Base-by-base conservation (phyloP, 2,113 vertebrate genomes). In the Oxygymnocypris stewartii region DNA sequence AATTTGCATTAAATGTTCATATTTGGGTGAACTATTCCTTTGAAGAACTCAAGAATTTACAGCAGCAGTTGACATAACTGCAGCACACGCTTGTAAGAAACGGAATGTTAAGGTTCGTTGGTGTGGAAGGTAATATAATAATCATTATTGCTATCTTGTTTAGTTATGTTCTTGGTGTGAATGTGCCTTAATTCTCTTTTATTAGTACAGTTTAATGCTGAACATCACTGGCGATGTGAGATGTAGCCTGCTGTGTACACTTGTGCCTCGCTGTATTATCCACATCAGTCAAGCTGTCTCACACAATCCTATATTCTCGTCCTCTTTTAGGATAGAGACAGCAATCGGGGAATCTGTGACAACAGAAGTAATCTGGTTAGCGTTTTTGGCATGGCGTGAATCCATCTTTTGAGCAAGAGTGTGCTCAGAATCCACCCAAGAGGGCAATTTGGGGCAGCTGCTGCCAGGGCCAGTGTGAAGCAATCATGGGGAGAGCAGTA, bases 291-390 rank as follows among this genome's bases (percentile, higher is more conserved):
- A 89, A 57, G 57, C 63, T 89, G 78, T 85, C 79, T 89, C 12
- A 44, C 75, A 35, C 74, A 85, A 69, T 84, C 75, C 54, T 74
- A 85, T 49, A 79, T 79, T 78, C 79, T 51, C 59, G 63, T 65
- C 75, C 16, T 49, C 47, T 84, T 81, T 84, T 35, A 69, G 74
- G 80, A 85, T 75, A 61, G 14, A 84, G 69, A 67, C 59, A 81
- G 84, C 89, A 87, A 87, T 78, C 86, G 79, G 49, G 84, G 63
- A 51, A 40, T 12, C 75, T 31, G 76, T 84, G 87, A 90, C 86
- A 88, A 91, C 90, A 90, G 84, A 87, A 89, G 84, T 89, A 86
- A 88, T 89, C 88, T 87, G 85, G 88, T 91, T 90, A 86, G 90
- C 85, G 80, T 82, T 88, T 89, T 88, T 79, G 86, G 84, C 37